Percentiles rank a stretch among this genome's conserved stretches.
Evolutionary conservation across 2,113 vertebrate species (phyloP).

Genomic region (Motacilla alba): DNA sequence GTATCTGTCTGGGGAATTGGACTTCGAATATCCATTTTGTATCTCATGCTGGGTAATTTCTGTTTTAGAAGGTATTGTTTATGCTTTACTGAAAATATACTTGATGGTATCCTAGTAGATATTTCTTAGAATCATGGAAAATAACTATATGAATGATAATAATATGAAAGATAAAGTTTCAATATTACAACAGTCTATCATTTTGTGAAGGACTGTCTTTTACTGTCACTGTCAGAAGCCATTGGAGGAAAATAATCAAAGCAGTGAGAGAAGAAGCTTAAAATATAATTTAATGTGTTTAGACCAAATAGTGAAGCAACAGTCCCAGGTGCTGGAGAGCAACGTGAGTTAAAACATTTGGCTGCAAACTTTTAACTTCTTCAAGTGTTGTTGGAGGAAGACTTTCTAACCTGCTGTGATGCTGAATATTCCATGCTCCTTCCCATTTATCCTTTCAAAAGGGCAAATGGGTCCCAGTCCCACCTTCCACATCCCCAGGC

Average conservation of each 20-base stretch:
- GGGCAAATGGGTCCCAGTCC: not conserved
- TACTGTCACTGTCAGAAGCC: not conserved
- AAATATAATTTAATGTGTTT: not conserved
- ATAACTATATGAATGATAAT: not conserved
- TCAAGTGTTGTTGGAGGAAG: not conserved
- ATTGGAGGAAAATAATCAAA: not conserved
- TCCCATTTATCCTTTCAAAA: not conserved
- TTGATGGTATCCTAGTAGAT: not conserved
- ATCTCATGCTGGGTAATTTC: not conserved
- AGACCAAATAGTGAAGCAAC: not conserved
- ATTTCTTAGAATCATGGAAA: not conserved
- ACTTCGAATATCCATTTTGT: not conserved
- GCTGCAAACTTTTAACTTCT: not conserved
- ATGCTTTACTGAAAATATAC: not conserved
- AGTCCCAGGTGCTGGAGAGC: not conserved
- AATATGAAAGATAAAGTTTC: not conserved
- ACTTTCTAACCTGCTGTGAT: not conserved
- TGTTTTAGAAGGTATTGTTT: not conserved
- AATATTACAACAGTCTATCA: not conserved
- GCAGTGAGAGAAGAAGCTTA: not conserved
- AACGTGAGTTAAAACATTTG: not conserved
- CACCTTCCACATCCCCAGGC: rapidly evolving
- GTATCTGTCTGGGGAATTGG: not conserved
- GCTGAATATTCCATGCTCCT: not conserved
- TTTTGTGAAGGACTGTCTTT: not conserved